Evolutionary conservation across 1,140 invertebrate genomes (phyloP).

Genomic region (Ephestia elutella): DNA sequence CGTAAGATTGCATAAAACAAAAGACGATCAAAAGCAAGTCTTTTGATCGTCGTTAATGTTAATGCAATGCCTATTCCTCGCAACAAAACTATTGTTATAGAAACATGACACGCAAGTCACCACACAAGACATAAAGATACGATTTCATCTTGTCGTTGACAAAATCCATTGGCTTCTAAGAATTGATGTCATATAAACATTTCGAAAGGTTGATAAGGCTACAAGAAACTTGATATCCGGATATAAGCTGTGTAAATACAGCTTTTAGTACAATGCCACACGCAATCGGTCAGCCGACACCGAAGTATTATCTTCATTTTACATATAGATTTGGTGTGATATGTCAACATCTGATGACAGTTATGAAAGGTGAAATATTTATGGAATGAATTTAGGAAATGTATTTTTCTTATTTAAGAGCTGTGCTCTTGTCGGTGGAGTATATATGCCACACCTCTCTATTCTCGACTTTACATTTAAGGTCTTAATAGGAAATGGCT

Average conservation of each 20-base stretch:
- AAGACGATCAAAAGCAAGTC: no score
- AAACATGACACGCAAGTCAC: not conserved
- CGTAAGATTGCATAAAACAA: no score
- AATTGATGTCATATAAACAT: conserved; percentile 7
- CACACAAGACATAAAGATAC: not conserved
- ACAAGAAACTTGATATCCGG: conserved; percentile 31
- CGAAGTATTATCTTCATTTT: not conserved
- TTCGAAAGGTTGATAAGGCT: conserved; percentile 26
- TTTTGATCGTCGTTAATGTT: no score
- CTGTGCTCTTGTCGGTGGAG: no score
- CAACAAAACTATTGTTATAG: not conserved
- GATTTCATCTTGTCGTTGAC: not conserved
- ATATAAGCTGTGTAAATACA: conserved; percentile 5
- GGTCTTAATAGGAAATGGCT: no score
- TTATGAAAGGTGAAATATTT: not conserved
- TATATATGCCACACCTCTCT: no score
- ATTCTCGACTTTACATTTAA: no score
- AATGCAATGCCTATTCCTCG: not conserved
- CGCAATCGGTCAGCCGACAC: not conserved
- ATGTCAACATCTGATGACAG: not conserved
- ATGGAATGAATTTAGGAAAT: not conserved
- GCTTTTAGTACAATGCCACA: not conserved
- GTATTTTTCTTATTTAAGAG: no score
- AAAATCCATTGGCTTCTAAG: conserved; percentile 13
- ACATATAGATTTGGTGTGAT: conserved; percentile 7